Percentiles rank a stretch among this genome's conserved stretches.
Evolutionary conservation across 2,113 vertebrate species (phyloP).

Genomic region (Colistium nudipinnis): DNA sequence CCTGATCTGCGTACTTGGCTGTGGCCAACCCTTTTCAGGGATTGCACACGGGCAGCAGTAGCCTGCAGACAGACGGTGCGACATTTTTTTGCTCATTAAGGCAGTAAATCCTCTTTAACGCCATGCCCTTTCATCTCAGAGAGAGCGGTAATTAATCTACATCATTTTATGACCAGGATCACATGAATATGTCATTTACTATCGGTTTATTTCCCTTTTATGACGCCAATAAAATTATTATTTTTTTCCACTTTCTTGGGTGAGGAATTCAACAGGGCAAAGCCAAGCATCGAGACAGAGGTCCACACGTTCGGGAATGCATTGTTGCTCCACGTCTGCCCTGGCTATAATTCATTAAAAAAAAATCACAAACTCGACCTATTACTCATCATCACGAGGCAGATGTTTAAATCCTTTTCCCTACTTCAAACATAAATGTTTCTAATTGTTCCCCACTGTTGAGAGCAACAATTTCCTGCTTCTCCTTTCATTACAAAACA

Average conservation of each 20-base stretch:
- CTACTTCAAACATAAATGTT: slow-evolving; percentile 32
- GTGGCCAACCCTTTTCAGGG: slow-evolving; percentile 26
- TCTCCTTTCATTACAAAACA: slow-evolving; percentile 41
- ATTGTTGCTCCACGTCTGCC: slow-evolving; percentile 9
- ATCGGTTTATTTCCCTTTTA: slow-evolving; percentile 55
- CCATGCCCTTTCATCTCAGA: slow-evolving; percentile 37
- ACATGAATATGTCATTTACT: slow-evolving; percentile 54
- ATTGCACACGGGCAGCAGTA: slow-evolving; percentile 47
- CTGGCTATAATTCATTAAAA: slow-evolving; percentile 22
- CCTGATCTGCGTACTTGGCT: slow-evolving; percentile 54
- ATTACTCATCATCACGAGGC: slow-evolving; percentile 4
- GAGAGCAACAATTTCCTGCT: not conserved
- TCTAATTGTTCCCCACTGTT: slow-evolving; percentile 21
- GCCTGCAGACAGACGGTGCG: slow-evolving; percentile 47
- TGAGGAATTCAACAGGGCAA: slow-evolving; percentile 35
- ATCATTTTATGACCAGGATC: slow-evolving; percentile 51
- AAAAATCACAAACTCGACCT: slow-evolving; percentile 19
- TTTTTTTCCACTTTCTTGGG: slow-evolving; percentile 19
- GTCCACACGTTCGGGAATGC: slow-evolving; percentile 23
- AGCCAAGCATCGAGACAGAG: slow-evolving; percentile 14
- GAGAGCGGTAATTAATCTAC: slow-evolving; percentile 49
- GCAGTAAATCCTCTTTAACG: slow-evolving; percentile 53
- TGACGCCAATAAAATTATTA: slow-evolving; percentile 40
- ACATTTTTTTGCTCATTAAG: slow-evolving; percentile 55
- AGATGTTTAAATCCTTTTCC: slow-evolving; percentile 12